Base-by-base conservation (phyloP, 2,797 vertebrate genomes). In the Peromyscus aztecus region DNA sequence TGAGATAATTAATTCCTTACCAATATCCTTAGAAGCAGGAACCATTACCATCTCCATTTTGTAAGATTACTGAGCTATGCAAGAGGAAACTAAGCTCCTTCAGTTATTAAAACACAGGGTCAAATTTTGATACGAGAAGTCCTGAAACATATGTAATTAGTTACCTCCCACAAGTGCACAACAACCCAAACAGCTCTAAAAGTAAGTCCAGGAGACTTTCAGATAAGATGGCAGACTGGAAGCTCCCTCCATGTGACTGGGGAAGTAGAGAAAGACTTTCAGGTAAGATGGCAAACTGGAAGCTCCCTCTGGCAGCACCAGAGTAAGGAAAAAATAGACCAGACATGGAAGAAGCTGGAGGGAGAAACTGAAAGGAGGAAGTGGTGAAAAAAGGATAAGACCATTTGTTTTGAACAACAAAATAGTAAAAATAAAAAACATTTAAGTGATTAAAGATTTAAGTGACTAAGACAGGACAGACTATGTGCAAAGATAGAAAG, bases 1-100 rank as follows among this genome's bases (percentile, higher is more conserved):
- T 69, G 80, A 85, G 86, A 71, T 31, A 2, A 93, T 34, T 61
- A 88, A 86, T 80, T 89, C 93, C 82, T 78, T 76, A 65, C 6
- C 61, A 94, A 63, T 61, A 94, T 6, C 10, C 49, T 90, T 63
- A 71, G 63, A 92, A 91, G 80, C 1, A 90, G 71, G 43, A 67
- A 8, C 4, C 40, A 65, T 34, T 91, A 52, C 59, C 49, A 93
- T 9, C 10, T 88, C 57, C 31, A 87, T 84, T 91, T 88, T 85
- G 10, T 40, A 77, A 89, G 52, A 93, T 40, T 65, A 61, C 11
- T 49, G 23, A 65, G 21, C 13, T 59, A 89, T 9, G 84, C 13
- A 52, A 93, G 13, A 89, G 73, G 43, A 73, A 89, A 92, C 59
- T 43, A 57, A 90, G 10, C 23, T 87, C 49, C 76, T 92, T 13